Conservation (phyloP, 2,113 vertebrate genomes). For the Camelus dromedarius region DNA sequence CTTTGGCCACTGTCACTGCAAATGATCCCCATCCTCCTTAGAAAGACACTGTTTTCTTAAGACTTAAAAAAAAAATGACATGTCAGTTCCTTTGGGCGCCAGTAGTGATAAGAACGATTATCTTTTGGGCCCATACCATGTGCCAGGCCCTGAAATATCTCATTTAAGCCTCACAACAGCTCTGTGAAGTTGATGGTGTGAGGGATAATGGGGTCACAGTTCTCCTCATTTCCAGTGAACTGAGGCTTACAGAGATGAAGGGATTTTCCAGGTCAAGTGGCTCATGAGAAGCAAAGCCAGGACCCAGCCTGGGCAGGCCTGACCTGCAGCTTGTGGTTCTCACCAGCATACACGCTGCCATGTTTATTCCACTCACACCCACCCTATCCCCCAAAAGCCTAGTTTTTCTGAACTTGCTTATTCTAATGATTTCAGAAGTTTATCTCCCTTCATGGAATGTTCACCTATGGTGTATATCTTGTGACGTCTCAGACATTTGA, state of each 20-base stretch:
- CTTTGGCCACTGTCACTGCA: background rate
- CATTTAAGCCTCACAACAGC: background rate
- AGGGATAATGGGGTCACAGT: background rate
- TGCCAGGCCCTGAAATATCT: background rate
- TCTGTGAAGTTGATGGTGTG: background rate
- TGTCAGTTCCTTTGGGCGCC: background rate
- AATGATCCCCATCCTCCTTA: background rate
- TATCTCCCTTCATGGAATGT: background rate
- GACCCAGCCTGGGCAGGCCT: background rate
- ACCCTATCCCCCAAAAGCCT: background rate
- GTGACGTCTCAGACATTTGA: background rate
- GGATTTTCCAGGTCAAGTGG: background rate
- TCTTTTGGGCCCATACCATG: background rate
- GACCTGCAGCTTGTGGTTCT: background rate
- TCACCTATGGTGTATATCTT: background rate
- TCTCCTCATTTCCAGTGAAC: background rate
- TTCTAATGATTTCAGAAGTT: background rate
- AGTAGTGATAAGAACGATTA: background rate
- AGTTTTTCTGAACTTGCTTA: background rate
- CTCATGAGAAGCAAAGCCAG: background rate
- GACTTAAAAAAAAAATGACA: background rate
- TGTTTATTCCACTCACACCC: background rate
- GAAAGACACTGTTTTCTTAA: background rate
- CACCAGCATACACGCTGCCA: fast-evolving
- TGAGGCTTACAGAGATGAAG: background rate